Evolutionary conservation across 2,113 vertebrate species (phyloP).

Genomic region (Macrotis lagotis): DNA sequence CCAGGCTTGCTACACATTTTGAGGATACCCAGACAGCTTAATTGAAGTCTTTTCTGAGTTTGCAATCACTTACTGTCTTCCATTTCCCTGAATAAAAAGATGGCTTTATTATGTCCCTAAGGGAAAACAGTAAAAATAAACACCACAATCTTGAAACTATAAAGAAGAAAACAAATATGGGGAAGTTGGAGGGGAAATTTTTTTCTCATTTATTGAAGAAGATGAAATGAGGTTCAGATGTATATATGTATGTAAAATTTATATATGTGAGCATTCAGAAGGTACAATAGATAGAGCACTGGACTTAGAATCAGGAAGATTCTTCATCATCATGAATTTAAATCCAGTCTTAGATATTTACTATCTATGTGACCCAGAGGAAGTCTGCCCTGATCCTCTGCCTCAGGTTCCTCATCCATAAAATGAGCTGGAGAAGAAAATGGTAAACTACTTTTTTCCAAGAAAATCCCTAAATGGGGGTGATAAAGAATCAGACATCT

Average conservation of each 20-base stretch:
- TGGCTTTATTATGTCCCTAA: conserved; percentile 17
- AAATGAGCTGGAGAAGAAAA: not conserved
- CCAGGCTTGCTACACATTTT: not conserved
- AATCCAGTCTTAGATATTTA: not conserved
- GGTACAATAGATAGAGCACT: not conserved
- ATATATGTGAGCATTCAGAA: not conserved
- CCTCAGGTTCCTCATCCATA: not conserved
- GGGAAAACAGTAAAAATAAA: conserved; percentile 45
- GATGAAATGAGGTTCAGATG: not conserved
- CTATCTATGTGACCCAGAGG: not conserved
- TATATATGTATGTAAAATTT: not conserved
- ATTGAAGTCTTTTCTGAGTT: conserved; percentile 36
- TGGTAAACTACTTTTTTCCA: not conserved
- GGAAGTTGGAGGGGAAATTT: not conserved
- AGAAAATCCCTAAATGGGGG: not conserved
- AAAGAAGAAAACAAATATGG: not conserved
- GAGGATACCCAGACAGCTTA: not conserved
- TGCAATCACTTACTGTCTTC: conserved; percentile 36
- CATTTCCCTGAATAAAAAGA: conserved; percentile 14
- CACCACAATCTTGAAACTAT: conserved; percentile 7
- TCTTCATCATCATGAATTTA: not conserved
- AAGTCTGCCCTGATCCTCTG: not conserved
- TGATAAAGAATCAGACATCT: not conserved
- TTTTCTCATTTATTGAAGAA: conserved; percentile 6
- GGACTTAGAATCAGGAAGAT: not conserved